Conservation (phyloP, 2,113 vertebrate species). For the Cochlearius cochlearius region DNA sequence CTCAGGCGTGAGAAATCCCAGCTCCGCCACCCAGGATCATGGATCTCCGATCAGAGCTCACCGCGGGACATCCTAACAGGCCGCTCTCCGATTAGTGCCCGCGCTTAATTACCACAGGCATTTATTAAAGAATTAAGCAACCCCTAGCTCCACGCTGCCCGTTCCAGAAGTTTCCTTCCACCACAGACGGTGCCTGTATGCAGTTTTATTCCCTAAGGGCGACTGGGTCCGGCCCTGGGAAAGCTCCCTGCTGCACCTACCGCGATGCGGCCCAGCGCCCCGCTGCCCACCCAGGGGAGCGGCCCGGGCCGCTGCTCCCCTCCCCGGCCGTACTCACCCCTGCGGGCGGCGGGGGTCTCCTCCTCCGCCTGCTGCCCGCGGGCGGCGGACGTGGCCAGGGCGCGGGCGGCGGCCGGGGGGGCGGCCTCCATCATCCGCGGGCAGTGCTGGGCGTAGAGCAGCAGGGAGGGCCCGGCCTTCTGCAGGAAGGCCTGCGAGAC, state of each 20-base stretch:
- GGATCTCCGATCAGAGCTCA: rapidly evolving
- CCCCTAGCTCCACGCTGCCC: not conserved
- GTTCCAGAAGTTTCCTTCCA: not conserved
- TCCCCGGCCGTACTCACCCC: conserved; percentile 70
- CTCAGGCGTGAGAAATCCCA: rapidly evolving
- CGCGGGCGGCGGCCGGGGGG: conserved; percentile 76
- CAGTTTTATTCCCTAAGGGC: rapidly evolving
- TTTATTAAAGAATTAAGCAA: not conserved
- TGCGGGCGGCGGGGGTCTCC: conserved; percentile 57
- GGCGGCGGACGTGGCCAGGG: conserved; percentile 79
- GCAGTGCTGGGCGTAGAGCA: conserved; percentile 89
- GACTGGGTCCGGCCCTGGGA: not conserved
- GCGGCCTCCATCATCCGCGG: conserved; percentile 94
- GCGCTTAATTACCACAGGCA: not conserved
- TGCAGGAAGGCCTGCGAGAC: conserved; percentile 91
- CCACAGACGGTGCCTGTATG: rapidly evolving
- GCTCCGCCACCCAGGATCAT: rapidly evolving
- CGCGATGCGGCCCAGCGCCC: not conserved
- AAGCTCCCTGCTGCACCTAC: not conserved
- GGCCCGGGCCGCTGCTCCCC: not conserved
- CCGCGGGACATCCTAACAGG: rapidly evolving
- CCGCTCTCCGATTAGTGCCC: not conserved
- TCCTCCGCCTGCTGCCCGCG: conserved; percentile 78
- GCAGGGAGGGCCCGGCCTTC: conserved; percentile 87
- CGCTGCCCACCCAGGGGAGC: not conserved